A percentile compares a stretch with the other conserved stretches of the same genome.
Evolutionary conservation across 2,888 invertebrate genomes (phyloP).

Genomic region (Dichetophora obliterata): DNA sequence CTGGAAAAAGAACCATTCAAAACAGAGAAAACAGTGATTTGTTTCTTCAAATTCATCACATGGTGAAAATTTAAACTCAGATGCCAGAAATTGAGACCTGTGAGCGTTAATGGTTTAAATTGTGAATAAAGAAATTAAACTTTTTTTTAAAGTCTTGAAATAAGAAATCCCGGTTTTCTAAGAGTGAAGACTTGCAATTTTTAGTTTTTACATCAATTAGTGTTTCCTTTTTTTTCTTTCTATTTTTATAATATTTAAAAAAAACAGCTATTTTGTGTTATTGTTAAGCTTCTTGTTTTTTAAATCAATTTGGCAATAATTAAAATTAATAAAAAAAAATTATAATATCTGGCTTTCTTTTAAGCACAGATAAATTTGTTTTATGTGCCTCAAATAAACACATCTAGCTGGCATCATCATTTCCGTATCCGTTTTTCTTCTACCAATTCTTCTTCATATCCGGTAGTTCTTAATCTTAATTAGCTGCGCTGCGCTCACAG

Average conservation of each 20-base stretch:
- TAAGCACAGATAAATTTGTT: background rate
- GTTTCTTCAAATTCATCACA: too few species aligned
- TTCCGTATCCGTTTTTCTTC: slow-evolving; percentile 37
- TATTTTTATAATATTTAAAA: background rate
- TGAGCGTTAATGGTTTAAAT: too few species aligned
- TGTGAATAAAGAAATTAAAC: too few species aligned
- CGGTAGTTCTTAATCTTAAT: background rate
- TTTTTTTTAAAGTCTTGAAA: too few species aligned
- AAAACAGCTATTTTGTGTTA: background rate
- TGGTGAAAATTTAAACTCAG: too few species aligned
- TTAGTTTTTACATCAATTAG: background rate
- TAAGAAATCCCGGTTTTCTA: too few species aligned
- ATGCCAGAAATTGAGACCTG: too few species aligned
- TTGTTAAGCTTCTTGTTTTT: background rate
- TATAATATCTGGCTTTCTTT: background rate
- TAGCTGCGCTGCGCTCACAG: slow-evolving; percentile 46
- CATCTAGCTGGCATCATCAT: background rate
- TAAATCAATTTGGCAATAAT: background rate
- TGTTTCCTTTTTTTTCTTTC: background rate
- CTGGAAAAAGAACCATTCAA: too few species aligned
- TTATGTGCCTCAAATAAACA: background rate
- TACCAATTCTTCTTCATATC: background rate
- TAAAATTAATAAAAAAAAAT: background rate
- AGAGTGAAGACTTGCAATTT: background rate
- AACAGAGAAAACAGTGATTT: too few species aligned